Conservation (phyloP, 2,888 invertebrate species). For the Thereva nobilitata region DNA sequence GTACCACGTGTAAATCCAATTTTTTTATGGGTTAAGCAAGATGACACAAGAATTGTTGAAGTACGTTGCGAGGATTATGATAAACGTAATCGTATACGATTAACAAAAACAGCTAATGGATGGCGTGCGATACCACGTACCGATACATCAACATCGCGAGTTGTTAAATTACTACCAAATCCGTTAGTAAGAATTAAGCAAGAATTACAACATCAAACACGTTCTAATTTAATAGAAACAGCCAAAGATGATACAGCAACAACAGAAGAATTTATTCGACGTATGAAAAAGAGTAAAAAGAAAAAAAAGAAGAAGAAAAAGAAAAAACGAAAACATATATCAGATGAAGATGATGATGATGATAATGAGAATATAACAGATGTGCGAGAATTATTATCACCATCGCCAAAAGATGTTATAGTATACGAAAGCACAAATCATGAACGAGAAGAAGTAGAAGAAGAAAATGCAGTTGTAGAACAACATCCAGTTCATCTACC, state of each 20-base stretch:
- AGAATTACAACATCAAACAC: conserved; percentile 45
- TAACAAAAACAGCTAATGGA: conserved; percentile 79
- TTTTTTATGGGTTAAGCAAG: conserved; percentile 83
- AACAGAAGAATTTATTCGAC: conserved; percentile 4
- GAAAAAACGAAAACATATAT: conserved; percentile 42
- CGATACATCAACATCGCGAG: conserved; percentile 58
- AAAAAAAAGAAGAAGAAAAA: conserved; percentile 47
- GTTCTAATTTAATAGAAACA: conserved; percentile 18
- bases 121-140: conserved; percentile 84
- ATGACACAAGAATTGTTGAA: conserved; percentile 78
- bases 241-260: conserved; percentile 9
- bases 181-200: conserved; percentile 58
- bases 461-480: conserved; percentile 40
- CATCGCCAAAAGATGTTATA: conserved; percentile 43
- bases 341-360: conserved; percentile 17
- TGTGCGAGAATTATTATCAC: conserved; percentile 34
- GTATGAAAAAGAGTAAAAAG: conserved; percentile 41
- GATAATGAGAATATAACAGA: conserved; percentile 17
- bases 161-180: conserved; percentile 55
- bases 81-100: conserved; percentile 78
- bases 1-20: conserved; percentile 75
- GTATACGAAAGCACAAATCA: conserved; percentile 47
- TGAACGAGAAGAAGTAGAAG: conserved; percentile 44
- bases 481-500: conserved; percentile 17
- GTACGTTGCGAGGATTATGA: conserved; percentile 88